Percentiles rank a stretch among this genome's conserved stretches.
These are phyloP conservation scores for Lutjanus argentimaculatus DNA, from an alignment of 2,797 vertebrate genomes.

Conservation along the genomic window DNA sequence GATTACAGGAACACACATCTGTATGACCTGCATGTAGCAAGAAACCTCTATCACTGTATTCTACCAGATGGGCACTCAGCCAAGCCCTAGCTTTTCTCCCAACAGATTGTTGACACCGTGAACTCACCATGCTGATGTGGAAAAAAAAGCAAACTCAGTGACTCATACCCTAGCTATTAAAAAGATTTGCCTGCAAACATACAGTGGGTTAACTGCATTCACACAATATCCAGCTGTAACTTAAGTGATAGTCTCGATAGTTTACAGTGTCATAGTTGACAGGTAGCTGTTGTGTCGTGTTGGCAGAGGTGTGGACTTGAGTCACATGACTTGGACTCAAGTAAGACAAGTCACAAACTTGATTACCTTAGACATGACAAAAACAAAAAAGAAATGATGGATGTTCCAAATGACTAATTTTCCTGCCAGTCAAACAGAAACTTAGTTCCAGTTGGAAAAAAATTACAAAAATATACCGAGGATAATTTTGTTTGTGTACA, in stretches of 20 bases:
- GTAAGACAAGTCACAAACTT: too few relatives aligned
- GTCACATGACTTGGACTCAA: too few relatives aligned
- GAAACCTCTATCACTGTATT: conserved; percentile 29
- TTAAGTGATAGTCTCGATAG: neutral
- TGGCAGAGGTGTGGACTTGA: too few relatives aligned
- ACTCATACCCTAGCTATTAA: neutral
- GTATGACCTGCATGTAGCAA: conserved; percentile 25
- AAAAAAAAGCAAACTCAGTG: neutral
- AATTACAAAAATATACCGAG: too few relatives aligned
- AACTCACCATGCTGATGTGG: conserved; percentile 15
- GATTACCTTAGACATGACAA: too few relatives aligned
- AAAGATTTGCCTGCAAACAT: neutral
- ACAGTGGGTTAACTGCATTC: neutral
- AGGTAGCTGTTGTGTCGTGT: neutral
- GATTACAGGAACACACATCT: conserved; percentile 48
- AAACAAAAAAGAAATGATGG: too few relatives aligned
- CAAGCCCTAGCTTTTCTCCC: conserved; percentile 16
- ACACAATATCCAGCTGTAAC: neutral
- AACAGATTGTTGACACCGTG: conserved; percentile 20
- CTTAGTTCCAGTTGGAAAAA: too few relatives aligned
- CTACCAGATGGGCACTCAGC: neutral
- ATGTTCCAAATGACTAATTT: too few relatives aligned
- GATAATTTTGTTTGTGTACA: too few relatives aligned
- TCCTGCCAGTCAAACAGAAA: too few relatives aligned
- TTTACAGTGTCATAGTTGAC: neutral